phyloP scores from a whole-genome alignment of 1,140 invertebrate genomes.

The Dendrolimus punctatus region DNA sequence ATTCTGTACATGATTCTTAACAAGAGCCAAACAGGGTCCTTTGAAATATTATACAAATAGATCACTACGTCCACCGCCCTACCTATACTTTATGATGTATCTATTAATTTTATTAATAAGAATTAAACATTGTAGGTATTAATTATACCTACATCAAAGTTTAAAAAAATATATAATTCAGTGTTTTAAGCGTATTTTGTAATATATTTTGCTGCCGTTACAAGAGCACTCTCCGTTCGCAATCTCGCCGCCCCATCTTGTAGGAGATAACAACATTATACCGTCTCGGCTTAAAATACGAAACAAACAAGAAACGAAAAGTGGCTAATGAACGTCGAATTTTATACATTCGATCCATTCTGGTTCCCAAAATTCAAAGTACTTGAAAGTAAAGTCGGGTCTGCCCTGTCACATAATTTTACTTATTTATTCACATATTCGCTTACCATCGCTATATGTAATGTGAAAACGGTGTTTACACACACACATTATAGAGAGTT shows the following conservation, averaged over 20 bases:
- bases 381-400: slow-evolving; percentile 37
- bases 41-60: too few relatives aligned
- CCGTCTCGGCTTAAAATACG: slow-evolving; percentile 47
- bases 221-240: slow-evolving; percentile 38
- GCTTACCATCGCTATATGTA: slow-evolving; percentile 46
- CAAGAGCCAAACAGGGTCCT: too few relatives aligned
- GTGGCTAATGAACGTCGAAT: slow-evolving; percentile 45
- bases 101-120: too few relatives aligned
- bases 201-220: slow-evolving; percentile 26
- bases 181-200: too few relatives aligned
- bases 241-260: slow-evolving; percentile 59
- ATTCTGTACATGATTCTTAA: too few relatives aligned
- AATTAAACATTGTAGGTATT: too few relatives aligned
- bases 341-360: slow-evolving; percentile 38
- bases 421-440: slow-evolving; percentile 46
- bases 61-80: too few relatives aligned
- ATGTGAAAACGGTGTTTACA: slow-evolving; percentile 60
- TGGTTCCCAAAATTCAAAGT: slow-evolving; percentile 25
- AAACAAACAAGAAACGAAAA: slow-evolving; percentile 39
- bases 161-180: too few relatives aligned
- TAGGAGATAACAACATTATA: slow-evolving; percentile 37
- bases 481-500: slow-evolving; percentile 38
- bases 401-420: slow-evolving; percentile 52
- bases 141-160: too few relatives aligned
- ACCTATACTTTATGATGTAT: too few relatives aligned